Percentiles rank a stretch among this genome's conserved stretches.
phyloP scores from a whole-genome alignment of 2,797 vertebrate species.

The Pseudomugil gertrudae region DNA sequence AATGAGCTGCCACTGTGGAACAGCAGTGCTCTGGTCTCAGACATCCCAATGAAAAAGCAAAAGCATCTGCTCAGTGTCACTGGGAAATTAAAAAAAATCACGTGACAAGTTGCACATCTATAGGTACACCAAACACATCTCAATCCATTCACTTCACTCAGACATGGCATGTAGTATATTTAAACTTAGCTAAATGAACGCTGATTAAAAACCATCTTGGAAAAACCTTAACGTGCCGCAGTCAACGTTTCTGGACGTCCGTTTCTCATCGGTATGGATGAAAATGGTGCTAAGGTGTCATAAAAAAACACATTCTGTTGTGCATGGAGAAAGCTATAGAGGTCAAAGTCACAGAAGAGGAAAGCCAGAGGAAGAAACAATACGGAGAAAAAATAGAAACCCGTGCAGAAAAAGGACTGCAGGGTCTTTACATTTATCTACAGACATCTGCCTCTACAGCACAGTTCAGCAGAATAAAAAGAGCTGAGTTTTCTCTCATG shows the following conservation, averaged over 20 bases:
- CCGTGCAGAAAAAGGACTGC: conserved; percentile 44
- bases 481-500: conserved; percentile 3
- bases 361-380: conserved; percentile 20
- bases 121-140: conserved; percentile 67
- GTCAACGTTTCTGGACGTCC: conserved; percentile 28
- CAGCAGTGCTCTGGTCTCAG: conserved; percentile 8
- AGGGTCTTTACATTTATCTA: conserved; percentile 52
- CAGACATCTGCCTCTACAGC: conserved; percentile 57
- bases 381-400: conserved; percentile 34
- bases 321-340: conserved; percentile 59
- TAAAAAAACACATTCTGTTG: conserved; percentile 64
- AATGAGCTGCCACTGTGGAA: not conserved
- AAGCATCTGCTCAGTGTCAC: conserved; percentile 36
- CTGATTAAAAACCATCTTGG: conserved; percentile 15
- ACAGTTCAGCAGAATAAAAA: conserved; percentile 50
- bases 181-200: conserved; percentile 55
- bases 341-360: conserved; percentile 53
- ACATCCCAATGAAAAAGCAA: conserved; percentile 29
- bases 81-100: conserved; percentile 26
- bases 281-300: conserved; percentile 38
- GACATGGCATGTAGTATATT: conserved; percentile 56
- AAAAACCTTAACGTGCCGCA: conserved; percentile 38
- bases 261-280: conserved; percentile 47
- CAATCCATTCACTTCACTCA: conserved; percentile 37
- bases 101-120: conserved; percentile 57